Evolutionary conservation across 1,140 invertebrate genomes (phyloP), one percentile per base, ranked within the genome.

Genomic region (Heliconius eleuchia): DNA sequence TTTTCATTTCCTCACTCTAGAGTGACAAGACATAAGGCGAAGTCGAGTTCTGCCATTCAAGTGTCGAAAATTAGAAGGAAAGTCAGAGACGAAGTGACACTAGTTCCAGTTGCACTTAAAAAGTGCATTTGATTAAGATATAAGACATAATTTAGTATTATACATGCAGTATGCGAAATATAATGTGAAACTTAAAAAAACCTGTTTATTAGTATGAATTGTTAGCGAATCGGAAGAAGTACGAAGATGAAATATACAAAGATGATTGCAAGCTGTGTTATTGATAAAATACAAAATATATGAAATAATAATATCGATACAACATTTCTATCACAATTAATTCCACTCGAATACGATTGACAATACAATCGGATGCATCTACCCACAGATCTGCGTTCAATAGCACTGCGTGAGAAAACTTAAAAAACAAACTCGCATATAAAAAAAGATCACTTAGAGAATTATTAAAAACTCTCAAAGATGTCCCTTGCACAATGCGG

Each of bases 341-440:
- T 86, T 86, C 86, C 88, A 90, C 84, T 90, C 81, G 84, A 88
- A 87, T 85, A 82, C 83, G 80, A 85, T 79, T 80, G 82, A 91
- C 89, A 92, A 91, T 85, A 86, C 83, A 76, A 84, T 84, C 88
- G 87, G 91, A 94, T 92, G 91, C 93, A 93, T 94, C 92, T 94
- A 92, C 91, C 91, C 92, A 92, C 92, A 94, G 91, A 94, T 94
- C 92, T 84, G 75, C 42, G 77, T 82, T 90, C 88, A 91, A 92
- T 88, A 71, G 84, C 73, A 78, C 87, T 91, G 91, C 92, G 92
- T 94, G 92, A 94, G 92, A 94, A 94, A 92, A 84, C 83, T 89
- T 86, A 93, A 93, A 94, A 94, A 94, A 92, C 86, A 84, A 50
- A 82, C 88, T 91, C 91, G 90, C 90, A 91, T 87, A 92, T 85